phyloP scores from a whole-genome alignment of 2,113 vertebrate species.

The Corvus cornix region DNA sequence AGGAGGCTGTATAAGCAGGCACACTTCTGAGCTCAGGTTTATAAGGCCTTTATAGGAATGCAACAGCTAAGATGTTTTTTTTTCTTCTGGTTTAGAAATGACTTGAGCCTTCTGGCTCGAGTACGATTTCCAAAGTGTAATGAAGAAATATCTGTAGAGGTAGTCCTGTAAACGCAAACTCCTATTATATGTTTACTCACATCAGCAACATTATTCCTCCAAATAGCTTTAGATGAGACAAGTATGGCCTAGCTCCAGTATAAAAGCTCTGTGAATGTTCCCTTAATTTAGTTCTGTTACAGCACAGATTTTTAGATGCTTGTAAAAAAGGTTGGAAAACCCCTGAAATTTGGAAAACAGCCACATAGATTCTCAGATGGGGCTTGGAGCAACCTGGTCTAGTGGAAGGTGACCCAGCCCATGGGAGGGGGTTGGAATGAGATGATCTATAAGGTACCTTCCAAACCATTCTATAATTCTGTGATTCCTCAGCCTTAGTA shows the following conservation, averaged over 20 bases:
- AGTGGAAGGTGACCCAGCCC: not conserved
- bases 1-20: not conserved
- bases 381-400: not conserved
- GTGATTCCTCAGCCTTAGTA: not conserved
- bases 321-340: not conserved
- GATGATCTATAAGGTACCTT: not conserved
- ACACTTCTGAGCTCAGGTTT: not conserved
- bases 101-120: not conserved
- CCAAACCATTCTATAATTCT: not conserved
- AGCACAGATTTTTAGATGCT: not conserved
- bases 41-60: rapidly evolving
- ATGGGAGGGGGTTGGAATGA: rapidly evolving
- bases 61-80: not conserved
- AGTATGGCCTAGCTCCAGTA: not conserved
- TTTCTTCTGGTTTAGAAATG: not conserved
- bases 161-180: not conserved
- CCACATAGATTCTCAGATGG: not conserved
- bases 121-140: not conserved
- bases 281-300: not conserved
- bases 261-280: not conserved
- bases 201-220: not conserved
- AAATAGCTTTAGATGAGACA: not conserved
- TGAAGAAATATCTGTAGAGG: not conserved
- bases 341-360: not conserved
- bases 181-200: not conserved